These are phyloP conservation scores for Hippocampus barbouri DNA, from an alignment of 2,113 vertebrate genomes.

Conservation along the genomic window DNA sequence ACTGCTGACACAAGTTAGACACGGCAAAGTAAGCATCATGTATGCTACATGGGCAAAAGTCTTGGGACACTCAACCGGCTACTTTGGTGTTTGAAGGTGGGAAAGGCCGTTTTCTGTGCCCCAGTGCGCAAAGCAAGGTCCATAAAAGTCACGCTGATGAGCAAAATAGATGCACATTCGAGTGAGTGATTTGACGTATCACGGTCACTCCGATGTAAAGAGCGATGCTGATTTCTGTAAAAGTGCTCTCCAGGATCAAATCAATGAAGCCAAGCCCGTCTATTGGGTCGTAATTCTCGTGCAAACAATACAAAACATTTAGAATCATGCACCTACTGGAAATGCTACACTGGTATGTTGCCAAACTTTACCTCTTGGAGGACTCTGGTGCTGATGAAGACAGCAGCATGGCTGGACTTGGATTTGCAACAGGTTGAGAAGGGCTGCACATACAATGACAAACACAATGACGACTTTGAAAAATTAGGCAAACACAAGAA, in stretches of 20 bases:
- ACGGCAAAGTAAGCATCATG: background rate
- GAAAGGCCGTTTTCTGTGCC: background rate
- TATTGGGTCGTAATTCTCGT: background rate
- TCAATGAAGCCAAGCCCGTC: background rate
- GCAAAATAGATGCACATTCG: background rate
- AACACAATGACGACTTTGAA: constrained; percentile 10
- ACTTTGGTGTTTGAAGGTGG: background rate
- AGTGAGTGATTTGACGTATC: background rate
- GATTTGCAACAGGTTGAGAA: constrained; percentile 70
- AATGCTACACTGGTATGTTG: background rate
- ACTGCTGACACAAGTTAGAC: constrained; percentile 36
- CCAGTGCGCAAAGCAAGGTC: background rate
- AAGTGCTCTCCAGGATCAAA: background rate
- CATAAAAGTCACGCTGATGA: background rate
- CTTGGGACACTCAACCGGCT: background rate
- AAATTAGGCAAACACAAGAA: constrained; percentile 8
- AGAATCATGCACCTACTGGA: background rate
- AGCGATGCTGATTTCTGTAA: background rate
- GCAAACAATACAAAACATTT: background rate
- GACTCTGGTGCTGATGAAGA: constrained; percentile 78
- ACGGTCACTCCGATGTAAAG: background rate
- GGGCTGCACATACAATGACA: constrained; percentile 71
- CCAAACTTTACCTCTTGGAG: constrained; percentile 79
- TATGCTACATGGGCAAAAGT: background rate
- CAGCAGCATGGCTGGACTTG: constrained; percentile 79